Evolutionary conservation across 53 echinoderm and acorn worm species (phyloP), one percentile per base, ranked within the genome.

Genomic region (Patiria pectinifera): DNA sequence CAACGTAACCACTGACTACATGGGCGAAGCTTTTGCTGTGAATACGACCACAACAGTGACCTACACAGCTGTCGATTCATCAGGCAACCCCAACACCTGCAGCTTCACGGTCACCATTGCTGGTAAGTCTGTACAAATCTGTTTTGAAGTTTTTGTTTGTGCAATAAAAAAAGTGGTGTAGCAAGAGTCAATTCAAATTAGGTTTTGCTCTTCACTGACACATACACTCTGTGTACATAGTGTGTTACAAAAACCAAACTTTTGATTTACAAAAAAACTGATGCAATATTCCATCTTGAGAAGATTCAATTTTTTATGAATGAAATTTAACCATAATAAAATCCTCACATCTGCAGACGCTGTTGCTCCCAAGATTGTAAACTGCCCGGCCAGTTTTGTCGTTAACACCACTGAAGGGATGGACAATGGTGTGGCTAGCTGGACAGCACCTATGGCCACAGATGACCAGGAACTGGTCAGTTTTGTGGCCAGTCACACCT

Each of bases 61-160:
- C 11, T 93, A 93, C 77, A 91, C 91, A 10, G 95, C 91, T 4
- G 60, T 60, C 11, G 95, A 95, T 82, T 48, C 86, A 15, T 86
- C 94, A 8, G 86, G 91, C 46, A 95, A 96, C 21, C 43, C 86
- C 2, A 88, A 62, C 0, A 58, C 47, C 0, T 96, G 96, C 35
- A 87, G 69, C 48, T 96, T 95, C 85, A 19, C 25, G 0, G 74
- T 96, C 35, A 93, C 87, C 45, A 84, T 96, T 24, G 26, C 70
- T 10, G 93, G 96, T 95, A 75, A 92, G 94, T 82, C 6, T 24
- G 8, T 1, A 21, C 22, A 26, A 3, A 23, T 35, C 35, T 35
- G 35, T 35, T 66, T 76, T 19, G 7, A 71, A 13, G 60, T 8
- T 53, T 53, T 53, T 5, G 5, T 53, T 53, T 5, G 53, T 53